Conservation (phyloP, 2,797 vertebrate genomes). For the Varecia variegata region DNA sequence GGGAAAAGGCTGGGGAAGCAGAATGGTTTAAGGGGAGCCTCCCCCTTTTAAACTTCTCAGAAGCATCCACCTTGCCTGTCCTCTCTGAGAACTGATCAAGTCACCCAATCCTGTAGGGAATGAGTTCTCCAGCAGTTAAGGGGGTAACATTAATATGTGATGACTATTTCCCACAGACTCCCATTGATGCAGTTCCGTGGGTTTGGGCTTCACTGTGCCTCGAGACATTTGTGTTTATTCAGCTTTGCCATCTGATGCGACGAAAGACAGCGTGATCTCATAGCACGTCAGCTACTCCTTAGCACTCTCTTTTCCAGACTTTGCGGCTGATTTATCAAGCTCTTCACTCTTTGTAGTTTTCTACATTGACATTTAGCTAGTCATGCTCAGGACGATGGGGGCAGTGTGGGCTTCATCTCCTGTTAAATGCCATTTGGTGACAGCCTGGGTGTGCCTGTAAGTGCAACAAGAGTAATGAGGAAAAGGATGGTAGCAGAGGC, state of each 20-base stretch:
- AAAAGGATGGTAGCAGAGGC: constrained; percentile 57
- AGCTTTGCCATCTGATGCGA: not conserved
- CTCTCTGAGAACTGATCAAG: not conserved
- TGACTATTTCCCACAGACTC: constrained; percentile 36
- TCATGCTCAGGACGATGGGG: not conserved
- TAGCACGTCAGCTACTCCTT: not conserved
- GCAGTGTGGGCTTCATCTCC: constrained; percentile 31
- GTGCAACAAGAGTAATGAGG: constrained; percentile 42
- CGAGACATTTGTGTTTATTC: not conserved
- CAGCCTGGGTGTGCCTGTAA: constrained; percentile 65
- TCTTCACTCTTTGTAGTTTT: constrained; percentile 62
- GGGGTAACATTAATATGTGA: constrained; percentile 41
- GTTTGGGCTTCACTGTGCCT: constrained; percentile 33
- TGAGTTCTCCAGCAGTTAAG: constrained; percentile 23
- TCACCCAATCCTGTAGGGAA: not conserved
- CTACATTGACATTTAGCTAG: constrained; percentile 33
- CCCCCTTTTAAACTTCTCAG: not conserved
- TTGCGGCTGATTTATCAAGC: not conserved
- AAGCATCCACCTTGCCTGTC: not conserved
- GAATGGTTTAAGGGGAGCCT: not conserved
- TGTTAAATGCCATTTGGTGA: constrained; percentile 50
- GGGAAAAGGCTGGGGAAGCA: not conserved
- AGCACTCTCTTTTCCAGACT: constrained; percentile 47
- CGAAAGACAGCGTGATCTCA: not conserved
- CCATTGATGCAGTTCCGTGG: not conserved